These are phyloP conservation scores for Dendrolimus kikuchii DNA, from an alignment of 1,140 invertebrate genomes.

Conservation along the genomic window DNA sequence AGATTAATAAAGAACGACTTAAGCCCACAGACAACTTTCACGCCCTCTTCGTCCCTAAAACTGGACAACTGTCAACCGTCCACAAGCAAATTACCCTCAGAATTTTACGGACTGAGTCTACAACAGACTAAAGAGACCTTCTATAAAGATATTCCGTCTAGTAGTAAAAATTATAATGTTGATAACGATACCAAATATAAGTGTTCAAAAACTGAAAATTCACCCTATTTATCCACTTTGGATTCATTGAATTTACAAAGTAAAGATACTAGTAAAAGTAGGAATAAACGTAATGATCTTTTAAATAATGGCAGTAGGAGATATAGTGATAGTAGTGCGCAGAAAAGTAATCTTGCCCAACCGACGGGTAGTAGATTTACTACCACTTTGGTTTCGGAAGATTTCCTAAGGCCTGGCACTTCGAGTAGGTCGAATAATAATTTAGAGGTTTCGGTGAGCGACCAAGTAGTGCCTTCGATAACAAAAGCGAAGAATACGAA, in stretches of 20 bases:
- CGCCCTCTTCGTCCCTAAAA: slow-evolving; percentile 7
- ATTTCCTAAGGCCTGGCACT: slow-evolving; percentile 26
- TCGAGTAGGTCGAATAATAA: slow-evolving; percentile 31
- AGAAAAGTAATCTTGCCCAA: slow-evolving; percentile 36
- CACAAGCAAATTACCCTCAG: slow-evolving; percentile 25
- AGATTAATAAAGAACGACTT: slow-evolving; percentile 55
- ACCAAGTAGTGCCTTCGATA: slow-evolving; percentile 14
- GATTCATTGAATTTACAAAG: slow-evolving; percentile 44
- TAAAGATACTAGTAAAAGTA: slow-evolving; percentile 31
- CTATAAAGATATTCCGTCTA: slow-evolving; percentile 56
- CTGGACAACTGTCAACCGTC: slow-evolving; percentile 23
- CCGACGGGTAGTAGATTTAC: slow-evolving; percentile 46
- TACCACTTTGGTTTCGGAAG: slow-evolving; percentile 51
- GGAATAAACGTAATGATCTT: slow-evolving; percentile 34
- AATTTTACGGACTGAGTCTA: slow-evolving; percentile 44
- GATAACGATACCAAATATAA: slow-evolving; percentile 44
- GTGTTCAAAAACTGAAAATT: slow-evolving; percentile 32
- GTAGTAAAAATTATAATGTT: slow-evolving; percentile 56
- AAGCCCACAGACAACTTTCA: slow-evolving; percentile 16
- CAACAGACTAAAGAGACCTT: slow-evolving; percentile 54
- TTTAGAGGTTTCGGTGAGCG: slow-evolving; percentile 9
- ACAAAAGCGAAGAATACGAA: slow-evolving; percentile 42
- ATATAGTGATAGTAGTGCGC: slow-evolving; percentile 55
- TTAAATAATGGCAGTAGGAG: slow-evolving; percentile 50
- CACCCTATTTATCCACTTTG: slow-evolving; percentile 30